Evolutionary conservation across 1,140 invertebrate species (phyloP).

Genomic region (Hylaeus anthracinus): DNA sequence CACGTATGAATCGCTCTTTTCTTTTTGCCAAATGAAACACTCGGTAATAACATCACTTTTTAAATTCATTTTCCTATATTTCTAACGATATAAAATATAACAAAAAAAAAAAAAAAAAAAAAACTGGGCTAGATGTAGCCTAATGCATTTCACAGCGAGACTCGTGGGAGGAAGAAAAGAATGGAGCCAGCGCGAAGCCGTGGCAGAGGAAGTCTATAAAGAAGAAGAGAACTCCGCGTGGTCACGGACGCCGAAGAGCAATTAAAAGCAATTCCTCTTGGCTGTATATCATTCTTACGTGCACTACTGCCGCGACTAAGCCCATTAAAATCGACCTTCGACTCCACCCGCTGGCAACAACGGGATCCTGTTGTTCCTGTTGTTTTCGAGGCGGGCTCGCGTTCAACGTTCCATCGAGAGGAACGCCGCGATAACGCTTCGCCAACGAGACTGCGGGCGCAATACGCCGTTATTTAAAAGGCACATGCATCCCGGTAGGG

Average conservation of each 20-base stretch:
- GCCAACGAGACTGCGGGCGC: no score
- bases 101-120: no score
- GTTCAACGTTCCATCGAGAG: no score
- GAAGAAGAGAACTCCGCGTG: slow-evolving; percentile 20
- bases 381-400: slow-evolving; percentile 34
- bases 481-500: no score
- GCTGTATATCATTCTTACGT: slow-evolving; percentile 61
- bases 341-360: slow-evolving; percentile 55
- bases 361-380: slow-evolving; percentile 53
- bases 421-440: no score
- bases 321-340: slow-evolving; percentile 67
- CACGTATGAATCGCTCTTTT: no score
- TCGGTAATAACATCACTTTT: no score
- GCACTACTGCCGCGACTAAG: slow-evolving; percentile 47
- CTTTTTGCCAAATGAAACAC: no score
- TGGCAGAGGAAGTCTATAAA: slow-evolving; percentile 6
- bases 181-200: background rate
- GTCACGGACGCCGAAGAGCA: slow-evolving; percentile 47
- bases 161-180: slow-evolving; percentile 8
- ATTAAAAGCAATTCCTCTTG: slow-evolving; percentile 63
- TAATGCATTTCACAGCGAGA: background rate
- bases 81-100: no score
- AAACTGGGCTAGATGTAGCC: background rate
- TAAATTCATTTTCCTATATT: no score
- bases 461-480: background rate